Conservation (phyloP, 2,797 vertebrate genomes). For the Monodelphis domestica region DNA sequence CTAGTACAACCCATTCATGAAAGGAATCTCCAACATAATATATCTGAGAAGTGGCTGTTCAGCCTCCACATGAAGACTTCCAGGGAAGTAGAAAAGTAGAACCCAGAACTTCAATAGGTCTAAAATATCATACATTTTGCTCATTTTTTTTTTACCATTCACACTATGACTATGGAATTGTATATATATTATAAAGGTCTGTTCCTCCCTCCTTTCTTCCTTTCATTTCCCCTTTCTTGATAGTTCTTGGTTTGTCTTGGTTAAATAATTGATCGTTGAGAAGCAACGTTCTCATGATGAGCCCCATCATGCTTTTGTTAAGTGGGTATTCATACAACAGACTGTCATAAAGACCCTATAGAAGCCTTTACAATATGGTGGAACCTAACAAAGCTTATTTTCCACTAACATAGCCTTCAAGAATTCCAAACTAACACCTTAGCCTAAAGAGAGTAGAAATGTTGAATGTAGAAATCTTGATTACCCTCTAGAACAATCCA, state of each 20-base stretch:
- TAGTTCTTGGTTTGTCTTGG: not conserved
- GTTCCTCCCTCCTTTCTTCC: too few relatives aligned
- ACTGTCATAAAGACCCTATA: not conserved
- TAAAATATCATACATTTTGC: not conserved
- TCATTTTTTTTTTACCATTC: not conserved
- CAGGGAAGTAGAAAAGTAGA: not conserved
- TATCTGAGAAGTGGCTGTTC: not conserved
- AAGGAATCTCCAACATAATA: not conserved
- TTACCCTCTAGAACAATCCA: not conserved
- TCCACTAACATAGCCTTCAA: not conserved
- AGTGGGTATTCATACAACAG: not conserved
- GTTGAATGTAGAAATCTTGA: not conserved
- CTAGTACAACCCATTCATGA: not conserved
- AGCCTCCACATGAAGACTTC: not conserved
- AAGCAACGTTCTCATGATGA: not conserved
- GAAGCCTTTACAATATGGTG: not conserved
- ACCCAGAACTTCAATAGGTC: not conserved
- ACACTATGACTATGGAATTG: not conserved
- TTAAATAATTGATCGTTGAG: not conserved
- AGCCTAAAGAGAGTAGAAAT: not conserved
- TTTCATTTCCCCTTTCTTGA: not conserved
- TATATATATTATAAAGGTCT: not conserved
- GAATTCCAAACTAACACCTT: not conserved
- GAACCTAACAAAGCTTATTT: not conserved
- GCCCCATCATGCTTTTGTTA: not conserved